These are phyloP conservation scores for Brachionus rotundiformis DNA, from an alignment of 1,140 invertebrate species.

Conservation along the genomic window DNA sequence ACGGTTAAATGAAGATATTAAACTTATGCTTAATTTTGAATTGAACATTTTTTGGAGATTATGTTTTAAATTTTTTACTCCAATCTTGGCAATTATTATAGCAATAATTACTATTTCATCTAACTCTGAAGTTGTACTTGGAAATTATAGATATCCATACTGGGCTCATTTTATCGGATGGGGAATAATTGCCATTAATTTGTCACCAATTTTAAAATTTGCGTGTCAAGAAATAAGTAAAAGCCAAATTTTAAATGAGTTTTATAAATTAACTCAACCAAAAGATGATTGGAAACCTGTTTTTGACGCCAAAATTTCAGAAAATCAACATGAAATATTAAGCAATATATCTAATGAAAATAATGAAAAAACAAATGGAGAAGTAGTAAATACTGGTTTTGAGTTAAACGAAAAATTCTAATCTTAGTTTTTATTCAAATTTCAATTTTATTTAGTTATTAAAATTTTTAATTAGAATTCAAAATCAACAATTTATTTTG, in stretches of 20 bases:
- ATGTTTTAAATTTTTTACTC: constrained; percentile 51
- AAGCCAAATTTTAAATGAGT: constrained; percentile 19
- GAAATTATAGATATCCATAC: constrained; percentile 35
- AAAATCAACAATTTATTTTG: no score
- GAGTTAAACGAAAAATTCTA: constrained; percentile 11
- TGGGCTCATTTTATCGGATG: constrained; percentile 48
- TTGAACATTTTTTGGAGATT: constrained; percentile 39
- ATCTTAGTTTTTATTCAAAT: background rate
- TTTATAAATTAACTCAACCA: constrained; percentile 49
- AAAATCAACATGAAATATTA: background rate
- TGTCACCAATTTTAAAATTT: constrained; percentile 30
- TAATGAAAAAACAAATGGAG: background rate
- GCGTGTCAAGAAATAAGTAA: background rate
- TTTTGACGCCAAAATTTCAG: constrained; percentile 8
- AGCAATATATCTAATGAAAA: background rate
- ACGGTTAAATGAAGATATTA: constrained; percentile 28
- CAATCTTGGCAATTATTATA: constrained; percentile 42
- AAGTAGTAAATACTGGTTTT: background rate
- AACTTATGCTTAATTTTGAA: constrained; percentile 40
- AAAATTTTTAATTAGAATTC: background rate
- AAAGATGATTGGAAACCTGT: constrained; percentile 43
- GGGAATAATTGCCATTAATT: constrained; percentile 3
- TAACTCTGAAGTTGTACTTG: background rate
- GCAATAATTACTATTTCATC: constrained; percentile 11
- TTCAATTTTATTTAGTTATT: background rate